A percentile compares a stretch with the other conserved stretches of the same genome.
phyloP scores from a whole-genome alignment of 2,797 vertebrate genomes.

The Alca torda region DNA sequence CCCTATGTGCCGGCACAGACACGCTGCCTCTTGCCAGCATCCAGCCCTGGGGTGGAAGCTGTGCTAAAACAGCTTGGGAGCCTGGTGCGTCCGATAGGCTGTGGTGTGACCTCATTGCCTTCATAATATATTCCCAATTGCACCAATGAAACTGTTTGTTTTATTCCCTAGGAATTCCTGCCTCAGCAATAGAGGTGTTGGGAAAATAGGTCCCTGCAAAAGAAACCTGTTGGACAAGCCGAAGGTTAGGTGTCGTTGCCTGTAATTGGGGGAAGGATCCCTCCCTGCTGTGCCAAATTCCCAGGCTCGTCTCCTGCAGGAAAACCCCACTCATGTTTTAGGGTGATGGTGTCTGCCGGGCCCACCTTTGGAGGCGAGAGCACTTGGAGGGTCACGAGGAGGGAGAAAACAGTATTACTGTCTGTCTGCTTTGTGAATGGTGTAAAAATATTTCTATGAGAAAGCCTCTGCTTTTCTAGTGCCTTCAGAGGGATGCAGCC shows the following conservation, averaged over 20 bases:
- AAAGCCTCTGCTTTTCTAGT: neutral
- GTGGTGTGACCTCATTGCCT: neutral
- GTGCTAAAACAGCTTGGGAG: neutral
- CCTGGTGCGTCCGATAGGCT: neutral
- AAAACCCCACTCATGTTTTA: neutral
- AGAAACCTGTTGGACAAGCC: neutral
- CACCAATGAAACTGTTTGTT: neutral
- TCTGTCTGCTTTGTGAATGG: neutral
- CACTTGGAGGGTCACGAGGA: rapidly evolving
- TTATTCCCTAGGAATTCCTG: neutral
- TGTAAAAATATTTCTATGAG: neutral
- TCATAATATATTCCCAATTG: neutral
- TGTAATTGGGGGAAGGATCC: neutral
- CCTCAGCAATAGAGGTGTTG: neutral
- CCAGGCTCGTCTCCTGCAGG: neutral
- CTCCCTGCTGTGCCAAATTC: neutral
- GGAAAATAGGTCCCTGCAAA: neutral
- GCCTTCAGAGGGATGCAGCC: neutral
- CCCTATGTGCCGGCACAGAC: neutral
- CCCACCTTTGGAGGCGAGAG: neutral
- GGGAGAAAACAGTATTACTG: neutral
- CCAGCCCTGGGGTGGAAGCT: neutral
- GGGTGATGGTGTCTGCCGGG: neutral
- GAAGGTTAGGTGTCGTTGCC: neutral
- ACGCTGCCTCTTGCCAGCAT: neutral